These are phyloP conservation scores for Phenganax subtilis DNA, from an alignment of 92 coral and sea anemone species.

Conservation along the genomic window DNA sequence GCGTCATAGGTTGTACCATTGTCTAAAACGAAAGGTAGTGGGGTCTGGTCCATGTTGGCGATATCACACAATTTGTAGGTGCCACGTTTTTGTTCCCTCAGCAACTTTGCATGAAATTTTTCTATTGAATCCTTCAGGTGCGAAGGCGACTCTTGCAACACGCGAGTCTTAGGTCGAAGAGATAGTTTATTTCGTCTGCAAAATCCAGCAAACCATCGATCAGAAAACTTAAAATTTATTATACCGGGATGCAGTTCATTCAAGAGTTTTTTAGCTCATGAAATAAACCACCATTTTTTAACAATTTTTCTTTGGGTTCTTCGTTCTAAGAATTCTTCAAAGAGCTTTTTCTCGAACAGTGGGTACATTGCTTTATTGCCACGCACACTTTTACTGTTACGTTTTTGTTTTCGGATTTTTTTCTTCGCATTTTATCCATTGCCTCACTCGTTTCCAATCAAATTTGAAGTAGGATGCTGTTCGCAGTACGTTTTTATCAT, in stretches of 20 bases:
- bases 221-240: not conserved
- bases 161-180: not conserved
- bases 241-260: not conserved
- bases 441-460: constrained; percentile 47
- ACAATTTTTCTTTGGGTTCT: not conserved
- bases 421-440: constrained; percentile 42
- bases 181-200: not conserved
- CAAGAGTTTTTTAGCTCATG: not conserved
- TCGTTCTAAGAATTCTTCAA: not conserved
- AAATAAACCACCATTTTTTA: not conserved
- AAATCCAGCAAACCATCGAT: not conserved
- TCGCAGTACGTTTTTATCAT: constrained; percentile 42
- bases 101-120: not conserved
- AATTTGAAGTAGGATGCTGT: constrained; percentile 42
- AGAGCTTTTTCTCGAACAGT: not conserved
- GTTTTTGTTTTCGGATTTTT: constrained; percentile 22
- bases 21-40: constrained; percentile 36
- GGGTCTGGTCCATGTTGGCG: constrained; percentile 40
- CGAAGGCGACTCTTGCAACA: not conserved
- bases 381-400: constrained; percentile 18
- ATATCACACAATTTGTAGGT: constrained; percentile 23
- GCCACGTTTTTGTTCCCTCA: constrained; percentile 4
- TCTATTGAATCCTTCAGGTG: not conserved
- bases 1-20: constrained; percentile 37
- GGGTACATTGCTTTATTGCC: not conserved